phyloP scores from a whole-genome alignment of 2,888 invertebrate genomes.

The Ochropacha duplaris region DNA sequence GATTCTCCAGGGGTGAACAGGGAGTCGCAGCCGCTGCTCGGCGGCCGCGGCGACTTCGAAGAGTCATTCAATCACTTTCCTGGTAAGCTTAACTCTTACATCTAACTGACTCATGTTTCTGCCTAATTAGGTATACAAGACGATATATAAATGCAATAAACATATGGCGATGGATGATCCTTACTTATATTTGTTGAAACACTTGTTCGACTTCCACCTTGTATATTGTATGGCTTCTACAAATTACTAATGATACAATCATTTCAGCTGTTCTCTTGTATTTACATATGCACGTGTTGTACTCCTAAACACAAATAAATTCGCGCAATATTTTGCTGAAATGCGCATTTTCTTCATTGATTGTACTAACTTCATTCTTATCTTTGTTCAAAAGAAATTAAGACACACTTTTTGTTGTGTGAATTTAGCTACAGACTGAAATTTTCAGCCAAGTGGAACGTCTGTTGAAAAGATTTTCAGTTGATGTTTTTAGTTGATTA shows the following conservation, averaged over 20 bases:
- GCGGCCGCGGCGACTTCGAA: conserved; percentile 89
- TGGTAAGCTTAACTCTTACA: conserved; percentile 79
- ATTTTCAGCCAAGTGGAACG: conserved; percentile 70
- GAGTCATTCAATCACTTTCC: conserved; percentile 94
- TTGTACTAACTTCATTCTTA: conserved; percentile 59
- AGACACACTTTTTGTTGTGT: conserved; percentile 28
- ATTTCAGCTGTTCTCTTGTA: conserved; percentile 27
- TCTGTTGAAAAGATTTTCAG: conserved; percentile 30
- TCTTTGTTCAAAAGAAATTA: conserved; percentile 37
- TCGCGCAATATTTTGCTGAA: conserved; percentile 30
- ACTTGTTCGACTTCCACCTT: conserved; percentile 48
- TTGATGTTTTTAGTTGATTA: conserved; percentile 31
- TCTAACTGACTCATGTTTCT: conserved; percentile 38
- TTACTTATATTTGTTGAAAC: conserved; percentile 21
- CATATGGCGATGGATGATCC: conserved; percentile 14
- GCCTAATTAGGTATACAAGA: conserved; percentile 30
- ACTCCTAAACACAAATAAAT: conserved; percentile 30
- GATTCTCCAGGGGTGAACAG: conserved; percentile 92
- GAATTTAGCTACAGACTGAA: conserved; percentile 63
- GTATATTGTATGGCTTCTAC: conserved; percentile 48
- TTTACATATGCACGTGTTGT: conserved; percentile 45
- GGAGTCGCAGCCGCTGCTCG: conserved; percentile 97
- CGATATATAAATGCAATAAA: conserved; percentile 29
- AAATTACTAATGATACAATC: conserved; percentile 14
- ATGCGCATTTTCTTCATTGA: conserved; percentile 40